These are phyloP conservation scores for Clanis bilineata DNA, from an alignment of 2,888 invertebrate species.

Conservation along the genomic window DNA sequence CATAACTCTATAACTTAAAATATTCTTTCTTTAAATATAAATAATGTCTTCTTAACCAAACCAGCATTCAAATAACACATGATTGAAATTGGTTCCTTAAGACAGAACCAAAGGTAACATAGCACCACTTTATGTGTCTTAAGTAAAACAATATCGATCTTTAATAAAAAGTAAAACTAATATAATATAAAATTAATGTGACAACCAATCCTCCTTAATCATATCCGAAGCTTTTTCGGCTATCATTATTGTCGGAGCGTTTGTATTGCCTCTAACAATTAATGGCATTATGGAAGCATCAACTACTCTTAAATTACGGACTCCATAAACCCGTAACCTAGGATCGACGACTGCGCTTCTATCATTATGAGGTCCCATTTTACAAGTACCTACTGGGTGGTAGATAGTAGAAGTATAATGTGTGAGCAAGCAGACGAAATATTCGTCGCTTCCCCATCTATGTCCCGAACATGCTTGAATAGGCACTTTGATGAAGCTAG, in stretches of 20 bases:
- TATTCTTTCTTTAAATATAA: background rate
- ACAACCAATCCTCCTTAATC: constrained; percentile 83
- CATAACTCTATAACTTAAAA: background rate
- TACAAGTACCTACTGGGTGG: constrained; percentile 87
- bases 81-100: background rate
- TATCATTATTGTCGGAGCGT: constrained; percentile 93
- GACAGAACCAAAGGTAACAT: background rate
- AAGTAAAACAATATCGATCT: too few relatives aligned
- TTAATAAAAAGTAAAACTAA: too few relatives aligned
- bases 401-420: constrained; percentile 87
- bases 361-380: constrained; percentile 86
- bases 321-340: constrained; percentile 83
- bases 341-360: constrained; percentile 85
- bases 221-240: constrained; percentile 91
- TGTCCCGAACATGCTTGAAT: constrained; percentile 82
- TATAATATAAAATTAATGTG: background rate
- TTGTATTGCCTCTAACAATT: constrained; percentile 88
- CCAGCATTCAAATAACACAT: too few relatives aligned
- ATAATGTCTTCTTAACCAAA: too few relatives aligned
- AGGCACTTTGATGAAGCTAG: constrained; percentile 77
- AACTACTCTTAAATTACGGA: constrained; percentile 84
- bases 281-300: constrained; percentile 86
- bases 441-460: constrained; percentile 84
- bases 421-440: constrained; percentile 84
- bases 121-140: too few relatives aligned